Evolutionary conservation across 2,888 invertebrate species (phyloP).

Genomic region (Noctua fimbriata): DNA sequence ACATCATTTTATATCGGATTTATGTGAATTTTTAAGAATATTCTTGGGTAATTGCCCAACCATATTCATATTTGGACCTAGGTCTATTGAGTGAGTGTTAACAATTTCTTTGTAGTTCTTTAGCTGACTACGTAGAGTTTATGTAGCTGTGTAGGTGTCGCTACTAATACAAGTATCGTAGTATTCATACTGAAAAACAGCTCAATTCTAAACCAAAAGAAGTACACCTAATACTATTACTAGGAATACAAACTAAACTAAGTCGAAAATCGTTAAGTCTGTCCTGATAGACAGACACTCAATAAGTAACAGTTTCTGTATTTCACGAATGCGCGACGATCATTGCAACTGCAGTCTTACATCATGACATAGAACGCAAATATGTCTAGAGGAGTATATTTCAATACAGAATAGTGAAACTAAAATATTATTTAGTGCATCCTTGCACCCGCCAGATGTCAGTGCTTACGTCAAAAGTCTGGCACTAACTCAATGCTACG

Average conservation of each 20-base stretch:
- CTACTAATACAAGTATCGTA: background rate
- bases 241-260: too few relatives aligned
- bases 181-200: background rate
- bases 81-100: background rate
- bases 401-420: conserved; percentile 1
- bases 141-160: background rate
- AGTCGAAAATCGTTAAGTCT: background rate
- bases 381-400: conserved; percentile 13
- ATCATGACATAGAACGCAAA: background rate
- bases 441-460: conserved; percentile 36
- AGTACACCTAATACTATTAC: background rate
- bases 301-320: background rate
- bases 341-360: conserved; percentile 8
- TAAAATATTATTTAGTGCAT: conserved; percentile 29
- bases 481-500: conserved; percentile 31
- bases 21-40: background rate
- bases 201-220: background rate
- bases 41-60: background rate
- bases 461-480: conserved; percentile 23
- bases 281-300: too few relatives aligned
- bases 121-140: background rate
- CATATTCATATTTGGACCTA: background rate
- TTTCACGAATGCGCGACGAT: background rate
- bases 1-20: background rate
- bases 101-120: background rate